Base-by-base conservation (phyloP, 2,888 invertebrate species). In the Myathropa florea region DNA sequence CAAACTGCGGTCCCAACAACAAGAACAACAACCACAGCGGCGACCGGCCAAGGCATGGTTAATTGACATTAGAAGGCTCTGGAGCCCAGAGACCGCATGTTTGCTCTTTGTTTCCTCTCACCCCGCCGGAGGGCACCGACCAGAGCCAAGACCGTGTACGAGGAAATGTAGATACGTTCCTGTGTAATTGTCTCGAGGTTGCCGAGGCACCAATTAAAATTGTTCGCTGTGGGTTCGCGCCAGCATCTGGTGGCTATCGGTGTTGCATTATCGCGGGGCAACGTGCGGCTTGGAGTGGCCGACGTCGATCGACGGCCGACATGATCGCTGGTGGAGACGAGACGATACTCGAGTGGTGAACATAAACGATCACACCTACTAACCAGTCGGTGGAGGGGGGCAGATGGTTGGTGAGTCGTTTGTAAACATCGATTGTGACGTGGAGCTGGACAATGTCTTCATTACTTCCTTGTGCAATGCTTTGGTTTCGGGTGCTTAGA, bases 301-400 rank as follows among this genome's bases (percentile, higher is more conserved):
- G 53, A 80, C 65, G 76, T 75, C 68, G 55, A 76, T 84, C 71
- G 84, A 28, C 60, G 84, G 39, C 60, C 46, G 76, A 85, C 68
- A 72, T 78, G 77, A 78, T 78, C 72, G 57, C 68, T 67, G 46
- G 36, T 63, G 39, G 55, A 76, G 39, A n/a, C 39, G n/a, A 84
- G 84, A 84, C 57, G 59, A 46, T 46, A 46, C n/a, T 53, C 55
- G 39, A 65, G 68, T 57, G 46, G 55, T 10, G 61, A 77, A 82
- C 85, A 82, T 78, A 85, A 77, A 39, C 77, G 85, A 82, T 85
- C 85, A 82, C 85, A 85, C 85, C 85, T 82, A 81, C 85, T 85
- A 60, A 59, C 14, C 33, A 46, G n/a, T 18, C 6, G 46, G 3
- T 33, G 4, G 23, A 12, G 21, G 28, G 18, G 12, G 7, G 18